phyloP scores from a whole-genome alignment of 2,797 vertebrate genomes.

The Sebastes wilsoni region DNA sequence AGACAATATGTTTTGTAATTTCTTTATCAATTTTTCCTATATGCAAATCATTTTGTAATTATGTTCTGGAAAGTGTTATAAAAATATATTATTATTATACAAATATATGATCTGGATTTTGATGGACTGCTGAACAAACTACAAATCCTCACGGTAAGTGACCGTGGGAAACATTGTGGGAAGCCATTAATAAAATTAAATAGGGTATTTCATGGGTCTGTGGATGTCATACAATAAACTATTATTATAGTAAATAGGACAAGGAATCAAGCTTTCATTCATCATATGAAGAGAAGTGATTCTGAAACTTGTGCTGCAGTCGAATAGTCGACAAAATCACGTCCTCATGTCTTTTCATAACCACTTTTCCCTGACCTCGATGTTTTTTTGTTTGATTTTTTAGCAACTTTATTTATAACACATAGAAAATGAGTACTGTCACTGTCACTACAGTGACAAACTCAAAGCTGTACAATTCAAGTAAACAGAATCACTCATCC shows the following conservation, averaged over 20 bases:
- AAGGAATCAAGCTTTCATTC: not conserved
- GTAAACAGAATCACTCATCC: not conserved
- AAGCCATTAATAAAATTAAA: not conserved
- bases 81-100: not conserved
- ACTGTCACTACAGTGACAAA: not conserved
- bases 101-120: not conserved
- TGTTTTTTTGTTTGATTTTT: too few relatives aligned
- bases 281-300: not conserved
- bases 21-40: not conserved
- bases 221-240: not conserved
- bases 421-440: not conserved
- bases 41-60: not conserved
- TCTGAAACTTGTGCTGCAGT: not conserved
- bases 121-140: not conserved
- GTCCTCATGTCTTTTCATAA: too few relatives aligned
- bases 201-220: not conserved
- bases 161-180: not conserved
- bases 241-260: not conserved
- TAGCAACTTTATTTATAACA: not conserved
- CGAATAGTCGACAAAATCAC: not conserved
- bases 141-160: not conserved
- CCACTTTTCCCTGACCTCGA: not conserved
- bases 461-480: not conserved
- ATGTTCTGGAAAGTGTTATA: not conserved
- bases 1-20: not conserved